These are phyloP conservation scores for Scrobipalpa atriplicella DNA, from an alignment of 2,888 invertebrate genomes.

Conservation along the genomic window DNA sequence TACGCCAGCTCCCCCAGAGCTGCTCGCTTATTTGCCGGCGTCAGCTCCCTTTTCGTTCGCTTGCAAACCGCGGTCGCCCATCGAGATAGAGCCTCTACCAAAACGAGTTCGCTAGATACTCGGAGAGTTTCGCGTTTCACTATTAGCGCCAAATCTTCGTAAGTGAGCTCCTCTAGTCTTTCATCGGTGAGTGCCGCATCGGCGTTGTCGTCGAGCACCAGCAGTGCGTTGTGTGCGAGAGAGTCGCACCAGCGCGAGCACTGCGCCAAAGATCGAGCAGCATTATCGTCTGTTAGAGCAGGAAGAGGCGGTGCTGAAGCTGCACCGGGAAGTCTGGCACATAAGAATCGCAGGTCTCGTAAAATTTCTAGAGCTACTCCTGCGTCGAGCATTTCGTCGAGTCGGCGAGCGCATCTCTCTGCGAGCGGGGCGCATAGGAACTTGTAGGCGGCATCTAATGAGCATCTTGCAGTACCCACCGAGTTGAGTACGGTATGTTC, in stretches of 20 bases:
- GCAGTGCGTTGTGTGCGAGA: conserved; percentile 86
- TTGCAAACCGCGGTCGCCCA: conserved; percentile 77
- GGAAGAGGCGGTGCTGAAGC: conserved; percentile 79
- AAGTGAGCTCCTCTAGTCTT: conserved; percentile 82
- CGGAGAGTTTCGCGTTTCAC: conserved; percentile 86
- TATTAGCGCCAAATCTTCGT: conserved; percentile 85
- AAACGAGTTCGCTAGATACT: conserved; percentile 83
- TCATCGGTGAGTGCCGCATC: conserved; percentile 69
- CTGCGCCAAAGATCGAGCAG: conserved; percentile 68
- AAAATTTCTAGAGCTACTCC: conserved; percentile 86
- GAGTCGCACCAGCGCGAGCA: conserved; percentile 82
- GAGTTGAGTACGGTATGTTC: conserved; percentile 84
- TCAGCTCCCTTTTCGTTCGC: conserved; percentile 70
- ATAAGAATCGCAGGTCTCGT: conserved; percentile 78
- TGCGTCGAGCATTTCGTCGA: conserved; percentile 84
- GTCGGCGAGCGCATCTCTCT: conserved; percentile 85
- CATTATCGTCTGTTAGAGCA: conserved; percentile 64
- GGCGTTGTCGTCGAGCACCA: conserved; percentile 74
- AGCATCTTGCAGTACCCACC: conserved; percentile 85
- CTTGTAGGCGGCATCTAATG: conserved; percentile 89
- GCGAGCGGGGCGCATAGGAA: conserved; percentile 88
- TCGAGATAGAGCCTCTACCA: conserved; percentile 84
- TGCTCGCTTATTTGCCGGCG: conserved; percentile 69
- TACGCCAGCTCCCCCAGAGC: conserved; percentile 81
- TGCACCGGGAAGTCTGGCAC: conserved; percentile 70